These are phyloP conservation scores for Theristicus caerulescens DNA, from an alignment of 2,113 vertebrate genomes.

Conservation along the genomic window DNA sequence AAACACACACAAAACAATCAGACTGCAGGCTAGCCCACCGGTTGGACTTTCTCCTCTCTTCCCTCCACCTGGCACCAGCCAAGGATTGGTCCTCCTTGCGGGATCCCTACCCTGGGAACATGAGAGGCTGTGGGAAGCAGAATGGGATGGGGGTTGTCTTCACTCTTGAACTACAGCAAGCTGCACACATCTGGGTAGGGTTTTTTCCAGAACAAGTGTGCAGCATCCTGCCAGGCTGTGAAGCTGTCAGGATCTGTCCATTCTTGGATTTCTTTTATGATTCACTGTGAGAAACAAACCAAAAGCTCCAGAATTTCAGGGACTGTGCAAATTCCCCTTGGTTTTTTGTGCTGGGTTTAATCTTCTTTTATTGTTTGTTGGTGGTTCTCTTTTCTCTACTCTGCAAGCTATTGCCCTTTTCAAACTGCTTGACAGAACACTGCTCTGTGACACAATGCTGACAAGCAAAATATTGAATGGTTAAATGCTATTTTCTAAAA, in stretches of 20 bases:
- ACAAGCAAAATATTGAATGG: conserved; percentile 7
- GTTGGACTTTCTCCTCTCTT: neutral
- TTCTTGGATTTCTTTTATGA: neutral
- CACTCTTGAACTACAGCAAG: neutral
- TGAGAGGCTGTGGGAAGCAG: fast-evolving
- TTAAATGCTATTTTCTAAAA: conserved; percentile 17
- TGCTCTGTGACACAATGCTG: neutral
- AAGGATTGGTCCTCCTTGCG: fast-evolving
- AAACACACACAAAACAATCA: neutral
- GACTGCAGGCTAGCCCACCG: neutral
- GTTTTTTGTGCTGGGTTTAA: neutral
- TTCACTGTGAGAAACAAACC: neutral
- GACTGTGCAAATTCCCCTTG: neutral
- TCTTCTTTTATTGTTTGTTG: neutral
- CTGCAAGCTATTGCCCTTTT: conserved; percentile 48
- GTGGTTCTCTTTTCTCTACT: neutral
- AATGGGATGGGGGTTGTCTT: neutral
- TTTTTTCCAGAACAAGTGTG: neutral
- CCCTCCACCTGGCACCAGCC: neutral
- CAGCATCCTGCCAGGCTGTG: neutral
- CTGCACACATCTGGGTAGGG: neutral
- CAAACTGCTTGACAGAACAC: conserved; percentile 32
- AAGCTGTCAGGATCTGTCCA: neutral
- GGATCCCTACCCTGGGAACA: neutral
- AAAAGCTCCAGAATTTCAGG: neutral